Conservation (phyloP, 2,113 vertebrate species). For the Cairina moschata region DNA sequence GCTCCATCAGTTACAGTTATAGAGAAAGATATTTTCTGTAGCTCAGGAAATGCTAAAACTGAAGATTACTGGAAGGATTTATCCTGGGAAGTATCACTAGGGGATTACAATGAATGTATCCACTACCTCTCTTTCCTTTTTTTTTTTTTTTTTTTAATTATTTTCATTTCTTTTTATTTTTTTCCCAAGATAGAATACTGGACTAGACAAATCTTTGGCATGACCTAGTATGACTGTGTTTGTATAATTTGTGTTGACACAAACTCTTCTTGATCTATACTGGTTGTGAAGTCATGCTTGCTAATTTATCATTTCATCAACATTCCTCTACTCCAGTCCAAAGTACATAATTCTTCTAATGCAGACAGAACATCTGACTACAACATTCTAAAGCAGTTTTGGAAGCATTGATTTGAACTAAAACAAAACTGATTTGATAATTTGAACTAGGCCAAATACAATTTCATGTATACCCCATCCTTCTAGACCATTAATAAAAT, state of each 20-base stretch:
- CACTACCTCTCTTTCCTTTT: accelerated
- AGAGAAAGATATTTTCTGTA: background rate
- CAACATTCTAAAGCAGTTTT: background rate
- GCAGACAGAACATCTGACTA: background rate
- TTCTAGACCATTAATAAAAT: background rate
- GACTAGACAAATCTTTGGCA: background rate
- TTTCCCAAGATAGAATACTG: background rate
- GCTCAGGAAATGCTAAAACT: background rate
- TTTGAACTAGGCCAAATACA: background rate
- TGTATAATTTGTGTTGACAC: background rate
- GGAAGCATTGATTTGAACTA: background rate
- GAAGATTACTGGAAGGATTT: background rate
- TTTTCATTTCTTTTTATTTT: background rate
- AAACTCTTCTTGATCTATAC: background rate
- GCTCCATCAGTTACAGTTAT: background rate
- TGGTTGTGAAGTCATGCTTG: background rate
- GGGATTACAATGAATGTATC: background rate
- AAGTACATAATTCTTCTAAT: background rate
- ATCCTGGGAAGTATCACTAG: background rate
- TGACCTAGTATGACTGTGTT: background rate
- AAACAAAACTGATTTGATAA: background rate
- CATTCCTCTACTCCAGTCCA: background rate
- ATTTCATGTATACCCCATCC: background rate
- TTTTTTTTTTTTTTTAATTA: too few relatives aligned
- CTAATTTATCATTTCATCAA: background rate